Base-by-base conservation (phyloP, 2,113 vertebrate species). In the Lepidothrix coronata region DNA sequence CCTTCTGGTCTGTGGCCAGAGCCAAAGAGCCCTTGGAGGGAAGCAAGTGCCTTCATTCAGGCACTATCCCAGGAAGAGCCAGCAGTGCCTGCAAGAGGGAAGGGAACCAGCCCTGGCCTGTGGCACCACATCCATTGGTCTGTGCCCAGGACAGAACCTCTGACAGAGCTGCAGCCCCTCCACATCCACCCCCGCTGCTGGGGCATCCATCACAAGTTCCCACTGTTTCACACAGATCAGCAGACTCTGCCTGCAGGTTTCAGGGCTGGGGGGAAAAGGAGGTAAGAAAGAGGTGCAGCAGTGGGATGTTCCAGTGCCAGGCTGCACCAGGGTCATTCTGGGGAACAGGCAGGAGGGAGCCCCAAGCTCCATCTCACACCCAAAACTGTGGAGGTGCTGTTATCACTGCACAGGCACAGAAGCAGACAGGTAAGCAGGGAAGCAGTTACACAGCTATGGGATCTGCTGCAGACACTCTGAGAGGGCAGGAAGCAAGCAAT, bases 101-200 rank as follows among this genome's bases (percentile, higher is more conserved):
- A 33, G n/a, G 75, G 41, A 8, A 33, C 8, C 41, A 19, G 76
- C 73, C 51, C 30, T 18, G 70, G 52, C 7, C 66, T 12, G 77
- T 4, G 49, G 39, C 62, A 15, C 35, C 1, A 0, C 1, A 3
- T 4, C 6, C 22, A 25, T 43, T 66, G 23, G 70, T 35, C 52
- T 10, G 23, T 1, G 12, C 55, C 74, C 49, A 44, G 39, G 44
- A 18, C 4, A 2, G 46, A 18, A 5, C 8, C 49, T 3, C 46
- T 4, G 35, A 28, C 27, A 8, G 5, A 2, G 81, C 65, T 39
- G 27, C 59, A 41, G 71, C 70, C 58, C 41, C 46, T 66, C 31
- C 58, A 12, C 15, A 8, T 1, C 49, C 39, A 54, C 55, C n/a
- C 33, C 11, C 15, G 0, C 79, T 55, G 74, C 78, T 23, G 12